Evolutionary conservation across 2,113 vertebrate genomes (phyloP).

Genomic region (Amazona guildingii): DNA sequence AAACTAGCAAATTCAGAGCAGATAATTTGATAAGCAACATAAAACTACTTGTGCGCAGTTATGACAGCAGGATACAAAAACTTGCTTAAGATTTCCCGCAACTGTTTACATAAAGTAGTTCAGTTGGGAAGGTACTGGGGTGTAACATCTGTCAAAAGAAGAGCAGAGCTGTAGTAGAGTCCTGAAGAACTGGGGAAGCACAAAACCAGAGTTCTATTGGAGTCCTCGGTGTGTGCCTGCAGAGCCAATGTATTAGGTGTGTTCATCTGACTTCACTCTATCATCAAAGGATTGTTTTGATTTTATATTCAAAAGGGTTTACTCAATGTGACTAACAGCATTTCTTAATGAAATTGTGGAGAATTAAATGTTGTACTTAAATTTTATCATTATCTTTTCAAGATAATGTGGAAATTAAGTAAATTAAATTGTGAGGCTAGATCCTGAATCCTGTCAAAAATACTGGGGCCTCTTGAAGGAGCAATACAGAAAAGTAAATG

Average conservation of each 20-base stretch:
- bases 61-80: not conserved
- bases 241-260: not conserved
- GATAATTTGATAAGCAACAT: not conserved
- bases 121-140: not conserved
- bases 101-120: not conserved
- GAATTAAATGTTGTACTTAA: not conserved
- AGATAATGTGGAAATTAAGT: not conserved
- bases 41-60: not conserved
- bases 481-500: not conserved
- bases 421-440: not conserved
- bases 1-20: not conserved
- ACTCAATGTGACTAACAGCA: not conserved
- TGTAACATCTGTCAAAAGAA: not conserved
- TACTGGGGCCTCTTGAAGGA: not conserved
- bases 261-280: not conserved
- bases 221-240: accelerated
- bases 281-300: not conserved
- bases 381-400: not conserved
- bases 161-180: not conserved
- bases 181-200: not conserved
- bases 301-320: not conserved
- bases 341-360: not conserved
- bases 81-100: not conserved
- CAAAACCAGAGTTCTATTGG: not conserved
- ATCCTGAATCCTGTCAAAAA: not conserved